Evolutionary conservation across 2,113 vertebrate genomes (phyloP).

Genomic region (Gobiocypris rarus): DNA sequence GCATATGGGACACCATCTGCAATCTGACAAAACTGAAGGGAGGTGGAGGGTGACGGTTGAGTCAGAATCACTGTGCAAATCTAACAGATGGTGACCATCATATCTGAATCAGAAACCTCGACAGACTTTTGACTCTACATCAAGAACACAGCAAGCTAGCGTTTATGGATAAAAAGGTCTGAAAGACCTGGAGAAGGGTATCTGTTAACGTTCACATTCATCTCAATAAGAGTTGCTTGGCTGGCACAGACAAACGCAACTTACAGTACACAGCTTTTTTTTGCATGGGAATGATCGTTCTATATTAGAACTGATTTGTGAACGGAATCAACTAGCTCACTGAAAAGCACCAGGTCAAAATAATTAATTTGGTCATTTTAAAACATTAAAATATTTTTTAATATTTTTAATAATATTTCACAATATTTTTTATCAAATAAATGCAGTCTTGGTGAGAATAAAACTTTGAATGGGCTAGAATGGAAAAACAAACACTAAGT

Average conservation of each 20-base stretch:
- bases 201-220: background rate
- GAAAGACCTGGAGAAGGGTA: background rate
- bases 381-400: too few relatives aligned
- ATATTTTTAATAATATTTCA: too few relatives aligned
- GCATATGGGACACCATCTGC: constrained; percentile 58
- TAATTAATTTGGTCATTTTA: too few relatives aligned
- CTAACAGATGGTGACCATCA: constrained; percentile 27
- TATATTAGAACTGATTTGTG: background rate
- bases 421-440: too few relatives aligned
- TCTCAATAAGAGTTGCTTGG: background rate
- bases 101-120: background rate
- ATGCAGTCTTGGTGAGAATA: too few relatives aligned
- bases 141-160: background rate
- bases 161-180: background rate
- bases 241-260: background rate
- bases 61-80: constrained; percentile 11
- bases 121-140: constrained; percentile 10
- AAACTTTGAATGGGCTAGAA: too few relatives aligned
- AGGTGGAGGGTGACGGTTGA: constrained; percentile 38
- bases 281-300: background rate
- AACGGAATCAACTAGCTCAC: background rate
- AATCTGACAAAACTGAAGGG: constrained; percentile 48
- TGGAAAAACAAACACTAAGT: background rate
- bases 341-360: background rate
- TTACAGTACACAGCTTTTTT: background rate